Evolutionary conservation across 2,797 vertebrate genomes (phyloP).

Genomic region (Protosalanx chinensis): DNA sequence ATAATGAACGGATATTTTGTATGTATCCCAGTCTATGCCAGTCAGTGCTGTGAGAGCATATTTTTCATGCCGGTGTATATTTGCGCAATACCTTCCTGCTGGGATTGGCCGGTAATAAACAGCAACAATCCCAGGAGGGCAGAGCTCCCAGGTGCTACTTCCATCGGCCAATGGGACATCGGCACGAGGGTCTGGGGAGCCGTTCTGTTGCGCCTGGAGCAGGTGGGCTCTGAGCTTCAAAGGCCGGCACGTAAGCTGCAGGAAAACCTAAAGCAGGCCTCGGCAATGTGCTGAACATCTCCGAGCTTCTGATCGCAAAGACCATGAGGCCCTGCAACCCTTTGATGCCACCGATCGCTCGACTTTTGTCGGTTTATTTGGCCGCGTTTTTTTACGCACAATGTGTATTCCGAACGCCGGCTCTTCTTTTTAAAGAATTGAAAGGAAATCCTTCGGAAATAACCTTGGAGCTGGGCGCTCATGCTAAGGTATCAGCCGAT

Average conservation of each 20-base stretch:
- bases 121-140: slow-evolving; percentile 61
- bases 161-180: slow-evolving; percentile 69
- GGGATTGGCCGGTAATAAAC: slow-evolving; percentile 68
- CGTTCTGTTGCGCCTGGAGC: slow-evolving; percentile 63
- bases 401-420: slow-evolving; percentile 71
- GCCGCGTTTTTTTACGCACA: slow-evolving; percentile 73
- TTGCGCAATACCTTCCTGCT: slow-evolving; percentile 61
- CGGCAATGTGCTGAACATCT: slow-evolving; percentile 75
- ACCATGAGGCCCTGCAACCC: slow-evolving; percentile 67
- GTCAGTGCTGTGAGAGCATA: slow-evolving; percentile 32
- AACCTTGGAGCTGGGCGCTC: slow-evolving; percentile 70
- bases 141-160: slow-evolving; percentile 65
- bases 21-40: neutral
- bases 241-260: slow-evolving; percentile 73
- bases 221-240: slow-evolving; percentile 77
- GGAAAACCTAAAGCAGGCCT: slow-evolving; percentile 61
- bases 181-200: slow-evolving; percentile 60
- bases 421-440: slow-evolving; percentile 69
- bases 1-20: neutral
- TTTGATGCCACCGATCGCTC: slow-evolving; percentile 73
- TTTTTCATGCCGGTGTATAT: slow-evolving; percentile 55
- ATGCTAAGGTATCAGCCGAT: slow-evolving; percentile 71
- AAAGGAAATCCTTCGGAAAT: slow-evolving; percentile 73
- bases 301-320: slow-evolving; percentile 71
- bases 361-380: slow-evolving; percentile 79